Evolutionary conservation across 1,140 invertebrate genomes (phyloP).

Genomic region (Thaumatotibia leucotreta): DNA sequence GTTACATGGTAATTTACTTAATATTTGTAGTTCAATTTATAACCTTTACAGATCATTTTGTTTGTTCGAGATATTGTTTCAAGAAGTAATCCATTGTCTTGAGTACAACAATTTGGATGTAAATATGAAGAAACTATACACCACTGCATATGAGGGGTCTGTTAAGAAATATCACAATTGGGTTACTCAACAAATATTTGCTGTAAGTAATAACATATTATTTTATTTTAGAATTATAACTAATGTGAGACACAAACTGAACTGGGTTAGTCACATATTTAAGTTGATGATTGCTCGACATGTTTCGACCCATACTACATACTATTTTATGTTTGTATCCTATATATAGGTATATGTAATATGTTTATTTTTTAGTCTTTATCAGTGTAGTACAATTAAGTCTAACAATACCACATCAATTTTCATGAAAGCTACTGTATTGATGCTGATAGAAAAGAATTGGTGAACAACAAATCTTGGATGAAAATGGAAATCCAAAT

Average conservation of each 20-base stretch:
- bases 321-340: too few relatives aligned
- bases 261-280: not conserved
- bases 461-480: too few relatives aligned
- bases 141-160: constrained; percentile 79
- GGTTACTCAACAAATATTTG: constrained; percentile 81
- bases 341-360: too few relatives aligned
- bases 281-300: too few relatives aligned
- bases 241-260: not conserved
- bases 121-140: constrained; percentile 77
- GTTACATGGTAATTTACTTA: too few relatives aligned
- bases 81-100: constrained; percentile 71
- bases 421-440: too few relatives aligned
- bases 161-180: constrained; percentile 82
- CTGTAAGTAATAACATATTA: constrained; percentile 63
- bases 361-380: too few relatives aligned
- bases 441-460: too few relatives aligned
- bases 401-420: too few relatives aligned
- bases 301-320: too few relatives aligned
- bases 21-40: too few relatives aligned
- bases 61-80: constrained; percentile 79
- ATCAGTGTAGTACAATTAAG: too few relatives aligned
- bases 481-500: not conserved
- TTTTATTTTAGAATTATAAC: not conserved
- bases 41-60: constrained; percentile 75
- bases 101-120: constrained; percentile 63